A percentile compares a stretch with the other conserved stretches of the same genome.
phyloP scores from a whole-genome alignment of 2,113 vertebrate genomes.

The Engystomops pustulosus region DNA sequence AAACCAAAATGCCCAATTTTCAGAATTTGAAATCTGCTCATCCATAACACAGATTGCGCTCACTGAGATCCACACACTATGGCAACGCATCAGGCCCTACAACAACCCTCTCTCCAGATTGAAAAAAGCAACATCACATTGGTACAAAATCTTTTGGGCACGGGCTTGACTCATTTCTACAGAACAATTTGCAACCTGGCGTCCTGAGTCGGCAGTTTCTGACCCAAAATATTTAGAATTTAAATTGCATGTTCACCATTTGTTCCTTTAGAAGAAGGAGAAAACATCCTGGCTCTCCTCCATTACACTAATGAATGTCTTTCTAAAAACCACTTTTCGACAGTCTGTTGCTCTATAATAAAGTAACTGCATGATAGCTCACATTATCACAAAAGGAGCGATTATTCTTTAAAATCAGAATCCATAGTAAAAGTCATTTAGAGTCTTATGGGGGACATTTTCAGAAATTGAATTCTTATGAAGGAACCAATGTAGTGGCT shows the following conservation, averaged over 20 bases:
- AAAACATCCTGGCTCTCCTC: constrained; percentile 58
- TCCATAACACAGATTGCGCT: neutral
- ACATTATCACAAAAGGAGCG: constrained; percentile 45
- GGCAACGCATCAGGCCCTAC: constrained; percentile 1
- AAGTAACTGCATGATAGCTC: constrained; percentile 63
- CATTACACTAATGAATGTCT: constrained; percentile 64
- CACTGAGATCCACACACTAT: neutral
- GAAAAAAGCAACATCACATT: constrained; percentile 25
- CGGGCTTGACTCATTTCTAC: constrained; percentile 27
- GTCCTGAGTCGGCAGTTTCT: constrained; percentile 53
- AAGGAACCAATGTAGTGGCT: constrained; percentile 65
- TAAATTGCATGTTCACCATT: constrained; percentile 58
- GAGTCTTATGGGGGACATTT: constrained; percentile 67
- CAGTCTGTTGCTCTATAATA: constrained; percentile 65
- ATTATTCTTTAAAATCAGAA: constrained; percentile 65
- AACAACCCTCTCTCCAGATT: constrained; percentile 12
- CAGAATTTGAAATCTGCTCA: neutral
- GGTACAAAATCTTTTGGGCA: constrained; percentile 41
- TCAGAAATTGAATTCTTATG: constrained; percentile 65
- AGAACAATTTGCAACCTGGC: constrained; percentile 60
- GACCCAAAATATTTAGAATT: constrained; percentile 58
- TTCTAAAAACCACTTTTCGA: constrained; percentile 65
- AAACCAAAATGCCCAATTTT: neutral
- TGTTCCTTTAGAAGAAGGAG: constrained; percentile 54
- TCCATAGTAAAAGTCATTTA: constrained; percentile 69